Percentiles rank a stretch among this genome's conserved stretches.
phyloP scores from a whole-genome alignment of 2,888 invertebrate species.

The Hermodice carunculata region DNA sequence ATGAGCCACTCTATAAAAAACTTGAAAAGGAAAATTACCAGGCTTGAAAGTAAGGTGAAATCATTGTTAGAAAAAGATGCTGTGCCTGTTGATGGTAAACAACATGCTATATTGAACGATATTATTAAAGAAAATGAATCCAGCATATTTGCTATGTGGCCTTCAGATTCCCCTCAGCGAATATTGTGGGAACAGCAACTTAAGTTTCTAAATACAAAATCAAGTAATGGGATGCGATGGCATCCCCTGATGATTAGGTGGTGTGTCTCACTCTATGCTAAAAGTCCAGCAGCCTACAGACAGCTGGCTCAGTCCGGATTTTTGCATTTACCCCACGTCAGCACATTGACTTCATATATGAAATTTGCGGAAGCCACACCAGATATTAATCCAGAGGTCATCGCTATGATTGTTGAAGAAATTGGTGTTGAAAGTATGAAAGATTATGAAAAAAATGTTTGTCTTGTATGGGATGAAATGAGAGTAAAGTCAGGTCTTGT shows the following conservation, averaged over 20 bases:
- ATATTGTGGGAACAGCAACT: too few relatives aligned
- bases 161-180: too few relatives aligned
- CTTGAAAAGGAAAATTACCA: too few relatives aligned
- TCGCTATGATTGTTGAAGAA: neutral
- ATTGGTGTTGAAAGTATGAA: neutral
- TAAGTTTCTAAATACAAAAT: too few relatives aligned
- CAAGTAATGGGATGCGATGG: slow-evolving; percentile 18
- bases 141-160: too few relatives aligned
- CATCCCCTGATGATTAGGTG: slow-evolving; percentile 16
- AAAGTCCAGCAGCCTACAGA: slow-evolving; percentile 1
- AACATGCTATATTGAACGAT: too few relatives aligned
- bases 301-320: slow-evolving; percentile 1
- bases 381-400: neutral
- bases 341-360: slow-evolving; percentile 1
- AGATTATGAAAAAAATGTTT: neutral
- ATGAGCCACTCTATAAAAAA: too few relatives aligned
- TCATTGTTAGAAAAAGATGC: too few relatives aligned
- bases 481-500: slow-evolving; percentile 2
- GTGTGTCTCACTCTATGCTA: slow-evolving; percentile 2
- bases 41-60: too few relatives aligned
- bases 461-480: slow-evolving; percentile 12
- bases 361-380: neutral
- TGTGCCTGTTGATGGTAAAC: too few relatives aligned
- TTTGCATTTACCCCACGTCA: neutral
- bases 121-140: too few relatives aligned